Evolutionary conservation across 2,888 invertebrate genomes (phyloP).

Genomic region (Punctoribates punctum): DNA sequence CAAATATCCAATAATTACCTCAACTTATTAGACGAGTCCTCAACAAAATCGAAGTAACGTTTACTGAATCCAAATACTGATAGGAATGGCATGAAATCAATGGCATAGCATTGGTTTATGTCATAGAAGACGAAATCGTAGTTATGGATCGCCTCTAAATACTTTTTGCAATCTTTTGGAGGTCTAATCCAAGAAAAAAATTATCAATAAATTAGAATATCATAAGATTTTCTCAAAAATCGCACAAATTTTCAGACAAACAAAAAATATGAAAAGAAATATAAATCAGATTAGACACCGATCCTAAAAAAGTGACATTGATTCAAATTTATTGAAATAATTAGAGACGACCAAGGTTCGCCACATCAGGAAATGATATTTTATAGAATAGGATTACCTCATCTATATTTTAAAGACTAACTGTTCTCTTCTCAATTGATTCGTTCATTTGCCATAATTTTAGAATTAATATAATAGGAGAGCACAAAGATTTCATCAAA

Average conservation of each 20-base stretch:
- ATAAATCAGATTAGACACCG: too few relatives aligned
- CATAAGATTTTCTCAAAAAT: not conserved
- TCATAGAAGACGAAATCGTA: conserved; percentile 89
- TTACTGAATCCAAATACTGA: conserved; percentile 63
- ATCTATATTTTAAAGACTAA: too few relatives aligned
- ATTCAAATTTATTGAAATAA: not conserved
- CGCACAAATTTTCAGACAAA: too few relatives aligned
- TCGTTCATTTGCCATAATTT: too few relatives aligned
- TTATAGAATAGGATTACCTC: too few relatives aligned
- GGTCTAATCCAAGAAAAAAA: conserved; percentile 54
- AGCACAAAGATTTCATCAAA: too few relatives aligned
- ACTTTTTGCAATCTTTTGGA: conserved; percentile 58
- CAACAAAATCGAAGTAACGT: conserved; percentile 61
- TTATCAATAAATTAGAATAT: not conserved
- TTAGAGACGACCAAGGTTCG: too few relatives aligned
- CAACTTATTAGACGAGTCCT: conserved; percentile 27
- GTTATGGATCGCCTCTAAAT: conserved; percentile 64
- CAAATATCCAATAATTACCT: conserved; percentile 21
- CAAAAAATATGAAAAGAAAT: too few relatives aligned
- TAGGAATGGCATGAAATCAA: conserved; percentile 80
- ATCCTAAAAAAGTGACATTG: not conserved
- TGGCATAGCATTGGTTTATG: conserved; percentile 80
- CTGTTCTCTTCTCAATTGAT: too few relatives aligned
- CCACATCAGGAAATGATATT: too few relatives aligned
- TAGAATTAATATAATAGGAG: too few relatives aligned